Evolutionary conservation across 2,797 vertebrate genomes (phyloP), one percentile per base, ranked within the genome.

Genomic region (Hephaestus fuliginosus): DNA sequence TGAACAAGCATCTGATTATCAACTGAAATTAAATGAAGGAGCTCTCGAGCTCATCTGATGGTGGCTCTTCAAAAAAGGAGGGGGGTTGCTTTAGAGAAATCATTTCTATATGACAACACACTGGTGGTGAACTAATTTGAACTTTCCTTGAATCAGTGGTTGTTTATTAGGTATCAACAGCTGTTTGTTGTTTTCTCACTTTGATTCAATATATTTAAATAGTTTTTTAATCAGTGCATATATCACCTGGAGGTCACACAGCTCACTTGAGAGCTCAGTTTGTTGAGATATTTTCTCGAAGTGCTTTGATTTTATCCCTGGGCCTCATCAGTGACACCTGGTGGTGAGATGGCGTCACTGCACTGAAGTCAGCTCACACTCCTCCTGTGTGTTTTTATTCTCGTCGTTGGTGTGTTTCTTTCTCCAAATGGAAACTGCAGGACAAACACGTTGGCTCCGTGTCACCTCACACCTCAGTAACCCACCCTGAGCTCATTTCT

Each of bases 271-370:
- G 36, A 11, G 43, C 12, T 11, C 18, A 10, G 43, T 15, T 8
- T 56, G 25, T 14, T 25, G 10, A 25, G n/a, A 1, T 5, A 48
- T 20, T 49, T 39, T 12, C 15, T 58, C 0, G 8, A 25, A 9
- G 10, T 56, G 1, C 14, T 36, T 18, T 25, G 0, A 46, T 22
- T 10, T 39, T 15, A 60, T 6, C 10, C 3, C 22, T 28, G 33
- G 22, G 33, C 12, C 13, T 65, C 49, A 61, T 4, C 1, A 68
- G 67, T 4, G 86, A 71, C 86, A 82, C 17, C 80, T 74, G 44
- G 71, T 67, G 86, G 71, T 9, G 53, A 76, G 1, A 18, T 14
- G 0, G 1, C 15, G 25, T 15, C 46, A 60, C 57, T 17, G 7
- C 9, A 1, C 18, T 61, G 18, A 22, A 9, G 30, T 33, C 30